A percentile compares a stretch with the other conserved stretches of the same genome.
Conservation (phyloP, 1,140 invertebrate species). For the Dendrolimus kikuchii region DNA sequence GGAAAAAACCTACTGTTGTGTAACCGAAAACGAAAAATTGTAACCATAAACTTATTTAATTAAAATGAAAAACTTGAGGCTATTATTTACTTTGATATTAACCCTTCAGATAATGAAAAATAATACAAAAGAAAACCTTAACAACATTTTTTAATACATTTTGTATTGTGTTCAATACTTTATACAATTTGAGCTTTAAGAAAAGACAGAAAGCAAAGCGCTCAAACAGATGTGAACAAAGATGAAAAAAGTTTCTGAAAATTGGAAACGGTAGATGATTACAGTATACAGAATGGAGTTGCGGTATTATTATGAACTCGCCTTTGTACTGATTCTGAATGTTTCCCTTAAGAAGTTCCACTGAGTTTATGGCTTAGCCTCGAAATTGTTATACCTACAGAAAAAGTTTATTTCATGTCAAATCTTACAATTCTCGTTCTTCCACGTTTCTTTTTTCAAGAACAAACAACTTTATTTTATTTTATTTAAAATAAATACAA, state of each 20-base stretch:
- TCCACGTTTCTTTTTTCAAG: slow-evolving; percentile 19
- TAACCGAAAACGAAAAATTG: too few relatives aligned
- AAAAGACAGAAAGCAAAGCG: slow-evolving; percentile 31
- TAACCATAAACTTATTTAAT: too few relatives aligned
- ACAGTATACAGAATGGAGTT: slow-evolving; percentile 64
- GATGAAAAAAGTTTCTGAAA: slow-evolving; percentile 57
- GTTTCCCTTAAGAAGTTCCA: slow-evolving; percentile 41
- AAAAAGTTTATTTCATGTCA: slow-evolving; percentile 51
- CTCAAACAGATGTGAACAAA: slow-evolving; percentile 54
- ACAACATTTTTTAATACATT: background rate
- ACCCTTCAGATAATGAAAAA: too few relatives aligned
- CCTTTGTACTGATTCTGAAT: slow-evolving; percentile 57
- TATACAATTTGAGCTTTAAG: slow-evolving; percentile 11
- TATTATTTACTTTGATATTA: too few relatives aligned
- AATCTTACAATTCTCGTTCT: slow-evolving; percentile 47
- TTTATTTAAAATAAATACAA: background rate
- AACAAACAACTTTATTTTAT: background rate
- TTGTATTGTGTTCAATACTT: background rate
- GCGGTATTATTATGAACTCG: slow-evolving; percentile 51
- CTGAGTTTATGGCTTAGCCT: slow-evolving; percentile 38
- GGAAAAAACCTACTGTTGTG: too few relatives aligned
- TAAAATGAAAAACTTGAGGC: too few relatives aligned
- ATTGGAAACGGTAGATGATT: slow-evolving; percentile 42
- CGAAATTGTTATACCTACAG: slow-evolving; percentile 33
- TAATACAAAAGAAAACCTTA: too few relatives aligned